phyloP scores from a whole-genome alignment of 2,888 invertebrate species.

The Phlogophora meticulosa region DNA sequence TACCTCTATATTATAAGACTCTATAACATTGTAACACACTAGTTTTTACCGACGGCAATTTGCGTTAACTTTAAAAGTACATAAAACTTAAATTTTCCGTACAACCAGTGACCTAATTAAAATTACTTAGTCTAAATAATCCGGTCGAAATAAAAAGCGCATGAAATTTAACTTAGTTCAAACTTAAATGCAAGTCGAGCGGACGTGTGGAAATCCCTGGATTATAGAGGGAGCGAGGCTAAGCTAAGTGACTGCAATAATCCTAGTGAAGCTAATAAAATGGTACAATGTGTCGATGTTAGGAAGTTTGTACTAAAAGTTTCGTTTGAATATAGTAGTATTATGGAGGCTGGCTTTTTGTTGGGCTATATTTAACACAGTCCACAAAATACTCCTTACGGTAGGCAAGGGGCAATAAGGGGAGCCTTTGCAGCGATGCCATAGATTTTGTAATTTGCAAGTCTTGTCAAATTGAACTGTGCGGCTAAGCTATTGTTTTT shows the following conservation, averaged over 20 bases:
- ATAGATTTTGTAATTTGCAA: not conserved
- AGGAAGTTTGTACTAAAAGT: constrained; percentile 4
- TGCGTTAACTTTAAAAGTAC: constrained; percentile 15
- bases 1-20: not conserved
- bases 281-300: constrained; percentile 37
- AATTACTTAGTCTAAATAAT: constrained; percentile 55
- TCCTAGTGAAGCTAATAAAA: constrained; percentile 50
- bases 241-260: constrained; percentile 62
- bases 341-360: not conserved
- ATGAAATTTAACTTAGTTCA: constrained; percentile 56
- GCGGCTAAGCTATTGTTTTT: not conserved
- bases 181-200: constrained; percentile 49
- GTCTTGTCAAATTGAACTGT: not conserved
- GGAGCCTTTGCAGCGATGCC: not conserved
- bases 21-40: not conserved
- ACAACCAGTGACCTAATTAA: constrained; percentile 56
- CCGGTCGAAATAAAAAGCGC: constrained; percentile 51
- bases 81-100: not conserved
- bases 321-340: not conserved
- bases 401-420: not conserved
- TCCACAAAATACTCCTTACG: not conserved
- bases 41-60: not conserved
- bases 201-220: constrained; percentile 64
- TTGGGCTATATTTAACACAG: not conserved
- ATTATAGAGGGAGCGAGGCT: constrained; percentile 48